Percentiles rank a stretch among this genome's conserved stretches.
These are phyloP conservation scores for Pampusana beccarii DNA, from an alignment of 2,113 vertebrate species.

Conservation along the genomic window DNA sequence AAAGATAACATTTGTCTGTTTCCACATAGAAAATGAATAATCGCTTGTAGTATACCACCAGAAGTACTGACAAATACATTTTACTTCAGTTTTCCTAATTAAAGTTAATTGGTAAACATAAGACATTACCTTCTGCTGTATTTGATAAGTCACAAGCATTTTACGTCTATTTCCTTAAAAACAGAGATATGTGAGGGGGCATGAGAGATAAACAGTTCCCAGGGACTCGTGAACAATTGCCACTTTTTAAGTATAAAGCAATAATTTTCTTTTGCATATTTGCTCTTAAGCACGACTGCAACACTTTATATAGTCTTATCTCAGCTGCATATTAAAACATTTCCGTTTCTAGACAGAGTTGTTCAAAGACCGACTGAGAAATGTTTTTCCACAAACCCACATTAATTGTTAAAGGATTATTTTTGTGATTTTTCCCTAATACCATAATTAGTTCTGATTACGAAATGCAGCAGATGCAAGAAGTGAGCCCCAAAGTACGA, in stretches of 20 bases:
- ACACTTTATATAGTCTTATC: neutral
- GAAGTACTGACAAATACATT: neutral
- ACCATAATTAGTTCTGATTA: neutral
- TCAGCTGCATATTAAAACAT: slow-evolving; percentile 1
- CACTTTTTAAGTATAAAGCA: neutral
- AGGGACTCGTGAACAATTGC: neutral
- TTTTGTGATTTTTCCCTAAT: neutral
- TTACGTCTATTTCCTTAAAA: slow-evolving; percentile 44
- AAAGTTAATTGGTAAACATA: slow-evolving; percentile 38
- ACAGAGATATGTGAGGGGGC: neutral
- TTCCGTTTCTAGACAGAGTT: neutral
- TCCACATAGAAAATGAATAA: neutral
- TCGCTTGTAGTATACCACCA: neutral
- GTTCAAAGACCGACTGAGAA: neutral
- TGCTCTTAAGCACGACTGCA: neutral
- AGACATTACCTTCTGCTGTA: neutral
- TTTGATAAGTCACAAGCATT: slow-evolving; percentile 11
- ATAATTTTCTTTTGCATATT: neutral
- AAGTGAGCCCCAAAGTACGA: neutral
- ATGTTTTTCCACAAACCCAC: neutral
- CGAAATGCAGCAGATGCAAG: neutral
- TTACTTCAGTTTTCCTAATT: slow-evolving; percentile 36
- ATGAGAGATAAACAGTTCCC: neutral
- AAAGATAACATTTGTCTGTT: neutral
- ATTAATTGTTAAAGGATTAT: neutral